These are phyloP conservation scores for Salpingus planirostris DNA, from an alignment of 2,888 invertebrate genomes.

Conservation along the genomic window DNA sequence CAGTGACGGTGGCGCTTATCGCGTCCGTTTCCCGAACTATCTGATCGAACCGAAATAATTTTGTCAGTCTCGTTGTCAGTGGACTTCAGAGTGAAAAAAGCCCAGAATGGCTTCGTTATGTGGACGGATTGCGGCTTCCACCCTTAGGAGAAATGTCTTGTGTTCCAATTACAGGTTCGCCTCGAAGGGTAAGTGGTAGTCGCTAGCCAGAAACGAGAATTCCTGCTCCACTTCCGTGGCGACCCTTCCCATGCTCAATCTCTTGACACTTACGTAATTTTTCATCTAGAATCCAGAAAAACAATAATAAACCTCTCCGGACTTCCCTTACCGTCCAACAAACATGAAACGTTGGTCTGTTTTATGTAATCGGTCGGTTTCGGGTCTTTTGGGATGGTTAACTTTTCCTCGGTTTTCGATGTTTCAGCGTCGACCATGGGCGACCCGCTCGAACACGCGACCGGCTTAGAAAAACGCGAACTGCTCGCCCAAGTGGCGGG, in stretches of 20 bases:
- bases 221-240: background rate
- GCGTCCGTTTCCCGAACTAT: no score
- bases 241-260: background rate
- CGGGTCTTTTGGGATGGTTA: background rate
- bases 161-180: conserved; percentile 52
- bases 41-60: no score
- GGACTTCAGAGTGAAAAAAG: conserved; percentile 12
- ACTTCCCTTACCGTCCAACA: no score
- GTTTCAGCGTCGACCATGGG: conserved; percentile 60
- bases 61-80: no score
- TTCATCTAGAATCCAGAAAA: background rate
- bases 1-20: no score
- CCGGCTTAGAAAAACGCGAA: conserved; percentile 87
- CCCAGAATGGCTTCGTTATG: conserved; percentile 67
- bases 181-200: conserved; percentile 46
- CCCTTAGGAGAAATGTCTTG: conserved; percentile 55
- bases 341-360: no score
- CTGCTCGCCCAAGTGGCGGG: conserved; percentile 78
- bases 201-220: background rate
- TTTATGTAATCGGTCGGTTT: no score
- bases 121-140: conserved; percentile 59
- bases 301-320: conserved; percentile 3
- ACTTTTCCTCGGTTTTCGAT: conserved; percentile 1
- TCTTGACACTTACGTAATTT: conserved; percentile 36
- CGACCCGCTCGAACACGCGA: conserved; percentile 86